Percentiles rank a stretch among this genome's conserved stretches.
Conservation (phyloP, 2,888 invertebrate species). For the Nomada flava region DNA sequence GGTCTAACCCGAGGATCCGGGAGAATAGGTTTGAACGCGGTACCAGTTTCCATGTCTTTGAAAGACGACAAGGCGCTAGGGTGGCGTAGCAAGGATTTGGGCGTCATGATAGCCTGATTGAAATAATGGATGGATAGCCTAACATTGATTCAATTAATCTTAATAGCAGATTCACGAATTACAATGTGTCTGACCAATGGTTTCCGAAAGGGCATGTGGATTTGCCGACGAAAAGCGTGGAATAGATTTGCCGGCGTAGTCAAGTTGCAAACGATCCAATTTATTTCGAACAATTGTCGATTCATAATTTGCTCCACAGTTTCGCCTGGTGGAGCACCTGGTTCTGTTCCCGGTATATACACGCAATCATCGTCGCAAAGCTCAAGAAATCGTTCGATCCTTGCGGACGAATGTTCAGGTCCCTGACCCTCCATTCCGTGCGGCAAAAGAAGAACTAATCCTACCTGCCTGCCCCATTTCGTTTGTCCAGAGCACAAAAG, state of each 20-base stretch:
- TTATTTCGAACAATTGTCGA: constrained; percentile 90
- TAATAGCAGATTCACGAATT: neutral
- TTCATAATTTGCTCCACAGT: constrained; percentile 84
- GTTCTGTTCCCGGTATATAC: constrained; percentile 86
- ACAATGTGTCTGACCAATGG: constrained; percentile 86
- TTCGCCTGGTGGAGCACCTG: constrained; percentile 85
- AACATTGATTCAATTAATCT: too few species aligned
- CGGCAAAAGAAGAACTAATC: constrained; percentile 91
- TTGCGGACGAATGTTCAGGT: constrained; percentile 89
- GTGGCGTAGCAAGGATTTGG: constrained; percentile 91
- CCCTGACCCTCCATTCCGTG: constrained; percentile 94
- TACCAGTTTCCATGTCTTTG: constrained; percentile 87
- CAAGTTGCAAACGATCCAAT: constrained; percentile 90
- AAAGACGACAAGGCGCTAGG: constrained; percentile 90
- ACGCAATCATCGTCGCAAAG: constrained; percentile 89
- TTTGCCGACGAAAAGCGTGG: constrained; percentile 91
- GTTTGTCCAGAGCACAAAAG: constrained; percentile 89
- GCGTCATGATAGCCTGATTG: constrained; percentile 87
- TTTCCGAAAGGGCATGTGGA: constrained; percentile 91
- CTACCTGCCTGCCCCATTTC: constrained; percentile 93
- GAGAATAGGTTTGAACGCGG: constrained; percentile 86
- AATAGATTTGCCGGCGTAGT: constrained; percentile 92
- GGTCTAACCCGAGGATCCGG: constrained; percentile 88
- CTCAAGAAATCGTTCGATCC: constrained; percentile 89
- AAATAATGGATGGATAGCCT: neutral